Base-by-base conservation (phyloP, 2,888 invertebrate species). In the Eurytoma californica region DNA sequence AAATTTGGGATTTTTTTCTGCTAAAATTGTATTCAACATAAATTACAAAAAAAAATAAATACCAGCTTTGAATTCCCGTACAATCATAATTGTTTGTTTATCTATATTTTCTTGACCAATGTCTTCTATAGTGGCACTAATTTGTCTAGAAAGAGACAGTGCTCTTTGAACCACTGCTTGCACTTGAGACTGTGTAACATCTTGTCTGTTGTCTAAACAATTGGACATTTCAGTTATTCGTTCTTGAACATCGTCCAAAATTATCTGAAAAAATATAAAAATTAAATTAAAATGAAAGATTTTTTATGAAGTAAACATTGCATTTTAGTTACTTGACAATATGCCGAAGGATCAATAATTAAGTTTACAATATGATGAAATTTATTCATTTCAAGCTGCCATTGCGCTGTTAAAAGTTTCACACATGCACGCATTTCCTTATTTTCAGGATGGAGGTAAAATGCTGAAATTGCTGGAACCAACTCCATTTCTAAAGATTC, bases 301-400 rank as follows among this genome's bases (percentile, higher is more conserved):
- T 51, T 47, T 51, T 60, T 30, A 12, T 69, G 49, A 66, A 47
- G 2, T 18, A 65, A 73, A 49, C 7, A 39, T 1, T 9, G 9
- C 9, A 9, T 24, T 77, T 65, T 65, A 18, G 66, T 81, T 88
- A 94, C 94, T 90, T 94, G 93, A 83, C 93, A 92, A 88, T 94
- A 94, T 47, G 94, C 94, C 73, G 92, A 91, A 0, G 95, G 94
- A 87, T 95, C 94, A 5, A 95, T 93, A 79, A 95, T 94, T 65
- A 93, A 88, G 88, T 93, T 93, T 57, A 95, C 92, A 61, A 91
- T 91, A 77, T 92, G 90, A 81, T 92, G 92, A 72, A 95, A 92
- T 65, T 91, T 91, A 53, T 89, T 88, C 3, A 94, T 92, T 88
- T 94, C 94, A 65, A 91, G 87, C 39, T 91, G 91, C 94, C 94